Percentiles rank a stretch among this genome's conserved stretches.
phyloP scores from a whole-genome alignment of 2,888 invertebrate genomes.

The Maniola hyperantus region DNA sequence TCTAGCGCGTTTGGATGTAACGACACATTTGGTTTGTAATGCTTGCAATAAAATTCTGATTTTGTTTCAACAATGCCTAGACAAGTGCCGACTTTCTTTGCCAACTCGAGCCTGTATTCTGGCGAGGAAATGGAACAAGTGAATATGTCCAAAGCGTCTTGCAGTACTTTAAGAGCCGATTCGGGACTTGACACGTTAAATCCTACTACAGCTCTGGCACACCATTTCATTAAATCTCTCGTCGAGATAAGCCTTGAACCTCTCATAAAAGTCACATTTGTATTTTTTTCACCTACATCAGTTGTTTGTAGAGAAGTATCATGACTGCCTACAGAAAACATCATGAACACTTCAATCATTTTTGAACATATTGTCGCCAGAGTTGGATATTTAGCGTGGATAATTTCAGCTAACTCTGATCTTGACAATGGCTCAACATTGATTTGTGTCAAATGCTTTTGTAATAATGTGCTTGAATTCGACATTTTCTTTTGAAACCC shows the following conservation, averaged over 20 bases:
- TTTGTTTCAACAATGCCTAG: slow-evolving; percentile 92
- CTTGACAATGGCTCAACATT: slow-evolving; percentile 90
- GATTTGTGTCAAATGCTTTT: slow-evolving; percentile 92
- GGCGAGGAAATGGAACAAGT: slow-evolving; percentile 89
- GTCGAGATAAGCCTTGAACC: slow-evolving; percentile 88
- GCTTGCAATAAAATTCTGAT: slow-evolving; percentile 90
- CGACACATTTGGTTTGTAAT: slow-evolving; percentile 90
- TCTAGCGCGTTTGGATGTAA: slow-evolving; percentile 82
- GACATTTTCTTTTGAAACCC: slow-evolving; percentile 85
- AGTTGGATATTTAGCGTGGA: slow-evolving; percentile 86
- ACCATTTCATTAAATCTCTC: slow-evolving; percentile 96
- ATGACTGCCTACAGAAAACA: slow-evolving; percentile 89
- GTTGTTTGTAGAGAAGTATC: slow-evolving; percentile 73
- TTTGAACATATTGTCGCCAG: slow-evolving; percentile 88
- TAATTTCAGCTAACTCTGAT: slow-evolving; percentile 88
- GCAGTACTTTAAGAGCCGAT: slow-evolving; percentile 87
- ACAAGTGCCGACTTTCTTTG: slow-evolving; percentile 89
- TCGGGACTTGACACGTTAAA: slow-evolving; percentile 88
- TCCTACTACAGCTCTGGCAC: slow-evolving; percentile 88
- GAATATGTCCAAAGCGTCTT: slow-evolving; percentile 96
- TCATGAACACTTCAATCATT: slow-evolving; percentile 92
- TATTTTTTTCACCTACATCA: slow-evolving; percentile 51
- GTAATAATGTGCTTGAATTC: slow-evolving; percentile 86
- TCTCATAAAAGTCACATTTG: slow-evolving; percentile 58
- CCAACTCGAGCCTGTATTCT: slow-evolving; percentile 85